Evolutionary conservation across 2,113 vertebrate species (phyloP).

Genomic region (Lanius ludovicianus): DNA sequence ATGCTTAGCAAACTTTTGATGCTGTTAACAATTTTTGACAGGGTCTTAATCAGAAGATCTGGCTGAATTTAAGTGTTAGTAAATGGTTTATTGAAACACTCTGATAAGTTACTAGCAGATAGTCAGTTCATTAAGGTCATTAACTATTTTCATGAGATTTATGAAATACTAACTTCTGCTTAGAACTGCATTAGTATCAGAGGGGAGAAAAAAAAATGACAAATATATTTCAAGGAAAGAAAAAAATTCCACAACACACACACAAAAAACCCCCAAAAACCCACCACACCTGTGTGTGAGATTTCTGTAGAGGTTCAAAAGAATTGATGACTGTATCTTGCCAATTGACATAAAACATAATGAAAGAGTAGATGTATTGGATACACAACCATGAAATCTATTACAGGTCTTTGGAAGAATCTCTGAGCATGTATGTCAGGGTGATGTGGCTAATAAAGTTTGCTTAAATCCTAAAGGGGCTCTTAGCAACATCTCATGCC

Average conservation of each 20-base stretch:
- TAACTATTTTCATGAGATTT: neutral
- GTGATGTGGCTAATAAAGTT: neutral
- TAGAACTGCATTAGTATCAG: neutral
- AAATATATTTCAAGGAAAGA: neutral
- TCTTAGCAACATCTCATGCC: neutral
- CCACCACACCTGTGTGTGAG: neutral
- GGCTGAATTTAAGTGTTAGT: neutral
- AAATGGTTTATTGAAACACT: neutral
- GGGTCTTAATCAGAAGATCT: neutral
- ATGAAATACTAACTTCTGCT: neutral
- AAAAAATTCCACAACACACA: neutral
- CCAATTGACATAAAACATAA: neutral
- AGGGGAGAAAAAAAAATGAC: neutral
- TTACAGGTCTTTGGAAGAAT: neutral
- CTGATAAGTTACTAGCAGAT: neutral
- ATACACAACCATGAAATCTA: neutral
- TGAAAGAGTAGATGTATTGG: neutral
- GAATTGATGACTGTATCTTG: neutral
- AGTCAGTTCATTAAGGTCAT: neutral
- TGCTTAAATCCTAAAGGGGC: neutral
- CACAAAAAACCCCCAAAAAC: neutral
- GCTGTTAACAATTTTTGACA: neutral
- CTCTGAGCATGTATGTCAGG: neutral
- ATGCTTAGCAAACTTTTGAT: neutral
- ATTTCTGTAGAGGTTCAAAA: neutral